Evolutionary conservation across 1,140 invertebrate species (phyloP), one percentile per base, ranked within the genome.

Genomic region (Thereuonema tuberculata): DNA sequence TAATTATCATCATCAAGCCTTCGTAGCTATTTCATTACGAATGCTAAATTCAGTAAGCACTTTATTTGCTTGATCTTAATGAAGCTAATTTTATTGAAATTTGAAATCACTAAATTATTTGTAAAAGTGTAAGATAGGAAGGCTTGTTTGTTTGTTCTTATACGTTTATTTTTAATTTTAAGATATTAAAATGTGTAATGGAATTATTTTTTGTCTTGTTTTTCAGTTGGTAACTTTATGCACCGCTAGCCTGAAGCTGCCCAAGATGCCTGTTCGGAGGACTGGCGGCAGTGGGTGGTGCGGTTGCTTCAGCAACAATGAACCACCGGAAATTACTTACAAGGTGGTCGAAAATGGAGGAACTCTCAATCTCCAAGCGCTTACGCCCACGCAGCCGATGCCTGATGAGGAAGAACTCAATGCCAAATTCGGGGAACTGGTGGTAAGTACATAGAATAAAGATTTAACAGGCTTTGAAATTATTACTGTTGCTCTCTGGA

Each of bases 391-490:
- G 27, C 80, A 87, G 67, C 92, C 92, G 0, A 93, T 94, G 87
- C 93, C 93, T 1, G 81, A 86, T 2, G 86, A 91, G 70, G 87
- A 89, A 64, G 91, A 96, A 74, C 77, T 96, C 52, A 90, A 95
- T 75, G 83, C 83, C 56, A 93, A 91, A 77, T 96, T 96, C 76
- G 84, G 89, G 2, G 92, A 95, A 72, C 80, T 95, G 55, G 91
- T 96, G 70, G 86, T 87, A 72, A 80, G 82, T 81, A 64, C 24
- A n/a, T n/a, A n/a, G n/a, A n/a, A n/a, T n/a, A n/a, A n/a, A n/a
- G n/a, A n/a, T n/a, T n/a, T n/a, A n/a, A n/a, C n/a, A n/a, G n/a
- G n/a, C n/a, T n/a, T n/a, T 37, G 46, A 23, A 37, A 26, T 26
- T 24, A 17, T 26, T 12, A 24, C 14, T 3, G 3, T 5, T 15